Evolutionary conservation across 1,140 invertebrate species (phyloP).

Genomic region (Mizuhopecten yessoensis): DNA sequence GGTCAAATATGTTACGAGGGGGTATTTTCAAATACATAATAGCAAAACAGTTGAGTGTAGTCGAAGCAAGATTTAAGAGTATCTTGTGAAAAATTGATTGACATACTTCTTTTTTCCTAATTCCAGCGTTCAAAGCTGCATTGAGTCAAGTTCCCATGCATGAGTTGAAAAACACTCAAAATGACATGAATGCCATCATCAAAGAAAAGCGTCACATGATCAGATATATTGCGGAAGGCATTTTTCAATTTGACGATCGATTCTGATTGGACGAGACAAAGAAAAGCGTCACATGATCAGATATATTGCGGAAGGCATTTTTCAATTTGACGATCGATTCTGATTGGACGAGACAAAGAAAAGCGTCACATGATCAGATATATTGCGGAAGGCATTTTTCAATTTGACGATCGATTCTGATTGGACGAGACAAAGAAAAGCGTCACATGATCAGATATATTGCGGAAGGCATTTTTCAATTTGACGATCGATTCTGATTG

Average conservation of each 20-base stretch:
- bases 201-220: slow-evolving; percentile 78
- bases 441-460: slow-evolving; percentile 65
- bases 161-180: slow-evolving; percentile 63
- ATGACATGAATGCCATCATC: slow-evolving; percentile 72
- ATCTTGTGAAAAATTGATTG: no score
- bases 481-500: background rate
- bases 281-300: slow-evolving; percentile 74
- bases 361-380: slow-evolving; percentile 70
- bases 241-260: slow-evolving; percentile 73
- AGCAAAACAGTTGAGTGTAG: no score
- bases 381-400: slow-evolving; percentile 55
- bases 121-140: slow-evolving; percentile 63
- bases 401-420: background rate
- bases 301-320: slow-evolving; percentile 29
- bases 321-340: slow-evolving; percentile 45
- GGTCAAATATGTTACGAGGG: no score
- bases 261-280: slow-evolving; percentile 53
- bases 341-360: slow-evolving; percentile 61
- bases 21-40: no score
- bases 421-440: slow-evolving; percentile 67
- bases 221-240: slow-evolving; percentile 71
- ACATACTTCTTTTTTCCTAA: slow-evolving; percentile 6
- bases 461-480: slow-evolving; percentile 55
- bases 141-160: slow-evolving; percentile 58
- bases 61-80: no score